Base-by-base conservation (phyloP, 2,797 vertebrate species). In the Fistularia tabacaria region DNA sequence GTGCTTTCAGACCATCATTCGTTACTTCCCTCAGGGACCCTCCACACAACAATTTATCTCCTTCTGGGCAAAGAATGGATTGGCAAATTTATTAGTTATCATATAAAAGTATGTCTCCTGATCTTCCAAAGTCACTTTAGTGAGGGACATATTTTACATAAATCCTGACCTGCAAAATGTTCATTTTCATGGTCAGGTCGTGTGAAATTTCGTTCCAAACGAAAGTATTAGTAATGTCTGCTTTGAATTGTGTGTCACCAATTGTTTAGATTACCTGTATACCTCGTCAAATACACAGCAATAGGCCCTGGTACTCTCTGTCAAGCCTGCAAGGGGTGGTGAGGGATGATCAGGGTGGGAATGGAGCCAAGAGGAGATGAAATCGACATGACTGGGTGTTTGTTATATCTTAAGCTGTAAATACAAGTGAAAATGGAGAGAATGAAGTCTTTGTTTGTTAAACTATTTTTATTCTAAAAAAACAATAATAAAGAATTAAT, bases 391-490 rank as follows among this genome's bases (percentile, higher is more conserved):
- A 83, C 65, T 64, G 65, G 60, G 59, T 40, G 68, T 74, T 79
- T 64, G 71, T 85, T 87, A 86, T 85, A 82, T 88, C 80, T 81
- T 88, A 76, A 81, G 79, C 77, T 92, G 89, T 90, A 88, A 80
- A 91, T 91, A 87, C 38, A 74, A 86, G 80, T 85, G 53, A 44
- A 86, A 87, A 85, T 72, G 61, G 79, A 82, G 77, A 86, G 68
- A 88, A 87, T 88, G 80, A 90, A 89, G 88, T 89, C 85, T 89
- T 90, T 87, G 87, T 90, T 90, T 89, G 88, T 89, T 84, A 88
- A 90, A 90, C 86, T 91, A 91, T 92, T 91, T 92, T 91, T 92
- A 91, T 91, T 87, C 86, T 83, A 79, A 84, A 77, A 87, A 75
- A 83, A n/a, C n/a, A 84, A 81, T 83, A 87, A 72, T 61, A 72